Conservation (phyloP, 2,888 invertebrate genomes). For the Drosophila atripex region DNA sequence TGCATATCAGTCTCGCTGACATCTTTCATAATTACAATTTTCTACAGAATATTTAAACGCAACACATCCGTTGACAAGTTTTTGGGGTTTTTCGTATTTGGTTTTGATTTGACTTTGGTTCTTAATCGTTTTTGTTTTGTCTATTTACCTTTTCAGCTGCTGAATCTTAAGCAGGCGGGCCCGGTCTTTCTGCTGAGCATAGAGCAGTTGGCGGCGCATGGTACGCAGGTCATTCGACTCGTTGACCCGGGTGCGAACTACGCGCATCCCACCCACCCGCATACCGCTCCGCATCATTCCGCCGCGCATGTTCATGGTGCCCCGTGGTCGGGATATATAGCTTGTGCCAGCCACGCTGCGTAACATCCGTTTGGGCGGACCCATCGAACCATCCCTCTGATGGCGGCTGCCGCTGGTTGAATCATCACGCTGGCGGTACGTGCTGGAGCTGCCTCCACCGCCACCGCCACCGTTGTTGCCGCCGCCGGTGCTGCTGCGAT, state of each 20-base stretch:
- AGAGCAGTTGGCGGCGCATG: conserved; percentile 82
- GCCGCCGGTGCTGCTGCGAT: conserved; percentile 69
- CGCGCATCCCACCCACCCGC: conserved; percentile 78
- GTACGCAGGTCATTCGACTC: conserved; percentile 82
- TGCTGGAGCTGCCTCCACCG: conserved; percentile 58
- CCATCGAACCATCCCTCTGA: conserved; percentile 82
- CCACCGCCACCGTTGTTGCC: conserved; percentile 49
- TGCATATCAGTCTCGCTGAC: conserved; percentile 3
- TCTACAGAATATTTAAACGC: neutral
- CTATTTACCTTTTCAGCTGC: conserved; percentile 83
- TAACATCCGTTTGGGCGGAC: conserved; percentile 82
- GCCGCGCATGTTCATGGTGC: conserved; percentile 73
- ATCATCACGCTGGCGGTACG: conserved; percentile 72
- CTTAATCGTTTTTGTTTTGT: conserved; percentile 32
- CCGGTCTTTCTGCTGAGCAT: conserved; percentile 83
- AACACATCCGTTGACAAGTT: too few relatives aligned
- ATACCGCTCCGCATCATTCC: conserved; percentile 74
- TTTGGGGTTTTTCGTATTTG: conserved; percentile 14
- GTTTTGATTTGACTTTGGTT: conserved; percentile 33
- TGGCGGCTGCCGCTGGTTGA: conserved; percentile 64
- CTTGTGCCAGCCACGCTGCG: conserved; percentile 80
- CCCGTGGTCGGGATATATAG: conserved; percentile 80
- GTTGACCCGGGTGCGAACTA: conserved; percentile 73
- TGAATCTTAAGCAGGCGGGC: conserved; percentile 83
- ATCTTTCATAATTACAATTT: neutral